Evolutionary conservation across 2,113 vertebrate species (phyloP).

Genomic region (Neoarius graeffei): DNA sequence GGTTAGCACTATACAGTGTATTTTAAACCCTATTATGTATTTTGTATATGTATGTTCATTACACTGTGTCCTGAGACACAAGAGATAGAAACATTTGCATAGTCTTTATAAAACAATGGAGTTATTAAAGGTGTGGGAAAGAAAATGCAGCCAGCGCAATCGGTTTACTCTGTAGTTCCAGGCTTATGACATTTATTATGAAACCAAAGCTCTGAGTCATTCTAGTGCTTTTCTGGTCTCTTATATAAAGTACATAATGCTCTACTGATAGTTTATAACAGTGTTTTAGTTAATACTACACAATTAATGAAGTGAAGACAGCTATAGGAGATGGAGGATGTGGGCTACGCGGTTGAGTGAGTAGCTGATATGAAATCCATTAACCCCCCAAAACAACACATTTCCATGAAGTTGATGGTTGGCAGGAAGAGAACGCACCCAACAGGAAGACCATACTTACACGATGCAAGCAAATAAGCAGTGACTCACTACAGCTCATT

Average conservation of each 20-base stretch:
- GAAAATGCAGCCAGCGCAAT: not conserved
- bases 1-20: not conserved
- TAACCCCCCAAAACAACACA: not conserved
- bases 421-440: conserved; percentile 10
- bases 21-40: not conserved
- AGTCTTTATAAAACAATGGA: not conserved
- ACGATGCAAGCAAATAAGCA: conserved; percentile 21
- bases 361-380: conserved; percentile 20
- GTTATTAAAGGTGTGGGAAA: not conserved
- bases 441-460: conserved; percentile 38
- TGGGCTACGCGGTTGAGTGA: conserved; percentile 1
- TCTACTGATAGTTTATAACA: not conserved
- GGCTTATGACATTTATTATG: not conserved
- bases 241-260: not conserved
- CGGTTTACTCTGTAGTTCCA: not conserved
- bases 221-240: not conserved
- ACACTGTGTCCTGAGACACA: not conserved
- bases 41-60: not conserved
- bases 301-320: not conserved
- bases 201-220: not conserved
- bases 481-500: conserved; percentile 25
- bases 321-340: not conserved
- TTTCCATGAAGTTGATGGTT: conserved; percentile 1
- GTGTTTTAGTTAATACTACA: conserved; percentile 28
- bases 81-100: not conserved